Conservation (phyloP, 1,140 invertebrate species). For the Euglossa dilemma region DNA sequence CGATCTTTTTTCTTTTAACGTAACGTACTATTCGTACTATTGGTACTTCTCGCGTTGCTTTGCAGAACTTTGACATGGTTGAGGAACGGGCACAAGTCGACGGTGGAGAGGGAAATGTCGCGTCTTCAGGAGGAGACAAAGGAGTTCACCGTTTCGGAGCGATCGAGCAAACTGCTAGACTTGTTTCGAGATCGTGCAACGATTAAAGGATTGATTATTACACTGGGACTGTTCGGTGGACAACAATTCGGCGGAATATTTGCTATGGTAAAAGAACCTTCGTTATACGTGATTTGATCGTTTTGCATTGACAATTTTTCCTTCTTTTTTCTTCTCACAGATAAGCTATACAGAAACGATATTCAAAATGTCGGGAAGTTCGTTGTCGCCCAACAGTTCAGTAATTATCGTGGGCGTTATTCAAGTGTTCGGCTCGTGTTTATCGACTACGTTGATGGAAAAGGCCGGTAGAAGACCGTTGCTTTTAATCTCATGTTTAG, state of each 20-base stretch:
- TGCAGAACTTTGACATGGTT: constrained; percentile 82
- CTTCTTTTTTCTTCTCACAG: constrained; percentile 57
- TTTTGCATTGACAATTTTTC: constrained; percentile 6
- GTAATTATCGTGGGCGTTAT: constrained; percentile 83
- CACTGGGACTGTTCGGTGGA: constrained; percentile 77
- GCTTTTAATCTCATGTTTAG: constrained; percentile 82
- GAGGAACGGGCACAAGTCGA: constrained; percentile 80
- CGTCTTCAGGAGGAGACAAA: constrained; percentile 70
- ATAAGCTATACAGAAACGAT: constrained; percentile 84
- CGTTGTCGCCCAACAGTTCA: constrained; percentile 78
- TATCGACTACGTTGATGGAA: constrained; percentile 84
- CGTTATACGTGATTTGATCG: too few species aligned
- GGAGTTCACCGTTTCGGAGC: constrained; percentile 50
- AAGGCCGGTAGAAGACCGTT: constrained; percentile 83
- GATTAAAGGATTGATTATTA: constrained; percentile 79
- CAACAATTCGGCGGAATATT: constrained; percentile 80
- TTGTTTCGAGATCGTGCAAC: constrained; percentile 74
- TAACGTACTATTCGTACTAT: neutral
- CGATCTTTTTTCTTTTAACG: neutral
- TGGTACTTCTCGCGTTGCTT: constrained; percentile 26
- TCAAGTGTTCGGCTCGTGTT: constrained; percentile 80
- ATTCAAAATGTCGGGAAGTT: constrained; percentile 82
- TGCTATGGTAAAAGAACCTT: constrained; percentile 71
- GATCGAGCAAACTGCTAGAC: constrained; percentile 62
- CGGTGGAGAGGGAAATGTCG: constrained; percentile 69